Conservation (phyloP, 2,797 vertebrate species). For the Dromococcyx pavoninus region DNA sequence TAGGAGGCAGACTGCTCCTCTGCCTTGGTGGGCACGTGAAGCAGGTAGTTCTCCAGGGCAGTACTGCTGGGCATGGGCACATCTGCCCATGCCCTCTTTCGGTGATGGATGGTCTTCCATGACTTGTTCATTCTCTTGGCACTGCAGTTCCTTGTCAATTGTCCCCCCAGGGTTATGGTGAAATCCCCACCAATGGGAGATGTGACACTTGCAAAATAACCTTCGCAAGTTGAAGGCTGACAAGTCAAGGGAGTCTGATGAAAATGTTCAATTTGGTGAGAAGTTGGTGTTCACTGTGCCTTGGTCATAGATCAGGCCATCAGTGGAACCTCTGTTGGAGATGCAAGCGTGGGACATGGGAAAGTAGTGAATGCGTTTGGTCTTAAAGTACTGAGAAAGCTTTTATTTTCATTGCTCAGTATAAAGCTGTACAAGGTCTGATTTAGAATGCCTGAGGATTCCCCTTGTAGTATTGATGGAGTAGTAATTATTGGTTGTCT, state of each 20-base stretch:
- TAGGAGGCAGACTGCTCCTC: neutral
- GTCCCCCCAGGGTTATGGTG: neutral
- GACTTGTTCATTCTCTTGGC: neutral
- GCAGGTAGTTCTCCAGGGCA: neutral
- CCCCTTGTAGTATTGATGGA: neutral
- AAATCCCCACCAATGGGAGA: neutral
- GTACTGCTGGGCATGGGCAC: neutral
- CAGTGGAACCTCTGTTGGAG: neutral
- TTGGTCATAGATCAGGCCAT: neutral
- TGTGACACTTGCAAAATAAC: neutral
- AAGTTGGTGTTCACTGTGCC: rapidly evolving
- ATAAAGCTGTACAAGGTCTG: neutral
- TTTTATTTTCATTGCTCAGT: neutral
- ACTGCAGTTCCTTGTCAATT: neutral
- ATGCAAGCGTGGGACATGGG: neutral
- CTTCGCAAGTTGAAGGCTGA: neutral
- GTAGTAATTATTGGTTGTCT: neutral
- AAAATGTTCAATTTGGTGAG: neutral
- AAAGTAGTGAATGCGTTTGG: neutral
- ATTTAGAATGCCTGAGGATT: neutral
- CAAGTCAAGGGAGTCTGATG: neutral
- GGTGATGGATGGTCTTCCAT: neutral
- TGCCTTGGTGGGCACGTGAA: neutral
- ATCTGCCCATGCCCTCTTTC: neutral
- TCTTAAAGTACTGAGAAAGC: neutral